phyloP scores from a whole-genome alignment of 1,140 invertebrate species.

The Neelides sp. region DNA sequence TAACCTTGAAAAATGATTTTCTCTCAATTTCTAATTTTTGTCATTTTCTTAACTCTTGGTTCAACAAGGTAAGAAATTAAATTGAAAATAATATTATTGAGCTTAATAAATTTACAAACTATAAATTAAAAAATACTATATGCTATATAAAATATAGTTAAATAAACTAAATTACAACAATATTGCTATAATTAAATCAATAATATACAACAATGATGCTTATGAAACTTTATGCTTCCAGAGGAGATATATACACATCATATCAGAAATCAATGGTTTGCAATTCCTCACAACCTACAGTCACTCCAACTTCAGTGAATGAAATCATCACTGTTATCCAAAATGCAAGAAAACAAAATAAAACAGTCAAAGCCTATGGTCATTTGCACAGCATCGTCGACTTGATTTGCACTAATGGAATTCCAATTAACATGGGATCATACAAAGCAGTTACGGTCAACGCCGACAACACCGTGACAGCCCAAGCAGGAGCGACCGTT shows the following conservation, averaged over 20 bases:
- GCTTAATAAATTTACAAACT: neutral
- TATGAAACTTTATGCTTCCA: too few species aligned
- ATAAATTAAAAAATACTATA: neutral
- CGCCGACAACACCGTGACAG: conserved; percentile 6
- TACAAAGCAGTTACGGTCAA: neutral
- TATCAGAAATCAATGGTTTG: too few species aligned
- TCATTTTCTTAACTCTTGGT: neutral
- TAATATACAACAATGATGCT: too few species aligned
- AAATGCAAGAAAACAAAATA: neutral
- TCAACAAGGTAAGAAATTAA: neutral
- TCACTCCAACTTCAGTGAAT: neutral
- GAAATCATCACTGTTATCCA: neutral
- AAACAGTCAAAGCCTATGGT: conserved; percentile 10
- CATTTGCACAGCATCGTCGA: conserved; percentile 11
- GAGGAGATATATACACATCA: too few species aligned
- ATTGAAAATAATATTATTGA: neutral
- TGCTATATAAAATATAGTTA: neutral
- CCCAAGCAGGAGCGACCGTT: conserved; percentile 1
- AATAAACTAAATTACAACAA: too few species aligned
- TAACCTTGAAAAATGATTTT: neutral
- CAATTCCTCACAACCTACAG: too few species aligned
- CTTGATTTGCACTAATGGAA: conserved; percentile 13
- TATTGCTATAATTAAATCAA: too few species aligned
- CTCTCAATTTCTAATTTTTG: neutral
- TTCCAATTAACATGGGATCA: conserved; percentile 6